Evolutionary conservation across 1,140 invertebrate species (phyloP), one percentile per base, ranked within the genome.

Genomic region (Brachionus angularis): DNA sequence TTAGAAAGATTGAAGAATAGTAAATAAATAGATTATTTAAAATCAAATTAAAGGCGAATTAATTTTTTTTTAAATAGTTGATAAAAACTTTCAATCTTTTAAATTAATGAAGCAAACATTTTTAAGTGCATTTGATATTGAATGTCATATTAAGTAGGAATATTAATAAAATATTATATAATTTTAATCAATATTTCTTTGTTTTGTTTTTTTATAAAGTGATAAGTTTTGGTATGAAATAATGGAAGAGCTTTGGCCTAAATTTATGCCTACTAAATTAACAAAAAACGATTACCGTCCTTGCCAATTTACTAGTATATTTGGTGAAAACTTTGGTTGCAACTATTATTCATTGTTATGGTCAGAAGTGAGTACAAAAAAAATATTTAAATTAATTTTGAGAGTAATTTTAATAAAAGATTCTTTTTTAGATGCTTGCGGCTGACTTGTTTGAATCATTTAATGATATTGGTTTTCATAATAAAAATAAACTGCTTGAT

Each of bases 401-500:
- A n/a, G 33, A 16, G 18, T 21, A 49, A 49, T 34, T 64, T 36
- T 44, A n/a, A n/a, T n/a, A n/a, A n/a, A n/a, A n/a, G n/a, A n/a
- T n/a, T 64, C 23, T 23, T 36, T 5, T 2, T 7, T 1, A 64
- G 81, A 88, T 96, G 85, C 84, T 94, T 34, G 91, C 91, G 1
- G 91, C 91, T 1, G 93, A 96, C 81, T 85, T 89, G 14, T 93
- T 89, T 76, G 88, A 86, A 78, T 88, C 89, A 39, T 94, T 95
- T 78, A 81, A 87, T 72, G 90, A 93, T 79, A 83, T 84, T 4
- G 76, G 76, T 29, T 70, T 76, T 14, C 70, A 78, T 27, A 74
- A 80, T 72, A 53, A 58, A 53, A 78, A 53, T 29, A 77, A 82
- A 52, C 29, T 78, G 12, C 18, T 52, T 39, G 73, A 74, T 27